phyloP scores from a whole-genome alignment of 2,888 invertebrate species.

The Dynastes tityus region DNA sequence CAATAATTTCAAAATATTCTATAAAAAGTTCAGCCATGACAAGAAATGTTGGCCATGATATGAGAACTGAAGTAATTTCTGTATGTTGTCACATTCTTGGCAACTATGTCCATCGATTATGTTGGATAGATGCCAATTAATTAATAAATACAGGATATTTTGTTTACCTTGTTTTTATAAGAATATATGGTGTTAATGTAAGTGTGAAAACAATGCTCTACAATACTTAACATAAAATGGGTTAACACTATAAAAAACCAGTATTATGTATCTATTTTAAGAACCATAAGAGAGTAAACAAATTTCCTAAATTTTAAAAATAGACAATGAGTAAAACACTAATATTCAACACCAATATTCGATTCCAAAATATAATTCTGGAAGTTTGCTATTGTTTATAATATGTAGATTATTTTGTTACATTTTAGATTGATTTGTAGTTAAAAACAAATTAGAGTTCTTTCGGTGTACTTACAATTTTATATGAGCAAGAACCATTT shows the following conservation, averaged over 20 bases:
- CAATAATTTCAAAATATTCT: conserved; percentile 23
- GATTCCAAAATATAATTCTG: background rate
- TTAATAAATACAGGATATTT: conserved; percentile 46
- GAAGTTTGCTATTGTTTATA: background rate
- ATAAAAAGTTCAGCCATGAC: conserved; percentile 50
- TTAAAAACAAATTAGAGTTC: too few species aligned
- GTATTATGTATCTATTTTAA: conserved; percentile 44
- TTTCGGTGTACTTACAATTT: too few species aligned
- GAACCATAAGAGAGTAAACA: conserved; percentile 36
- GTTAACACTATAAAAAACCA: conserved; percentile 28
- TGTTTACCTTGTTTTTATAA: conserved; percentile 46
- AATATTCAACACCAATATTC: background rate
- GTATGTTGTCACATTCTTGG: conserved; percentile 71
- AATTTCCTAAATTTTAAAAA: conserved; percentile 45
- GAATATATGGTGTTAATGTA: background rate
- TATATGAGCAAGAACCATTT: too few species aligned
- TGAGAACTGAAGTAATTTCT: conserved; percentile 65
- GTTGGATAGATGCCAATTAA: conserved; percentile 56
- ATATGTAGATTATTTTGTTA: background rate
- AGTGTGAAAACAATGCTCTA: background rate
- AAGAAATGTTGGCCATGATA: conserved; percentile 61
- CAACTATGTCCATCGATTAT: conserved; percentile 58
- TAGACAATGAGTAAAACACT: conserved; percentile 21
- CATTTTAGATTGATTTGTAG: too few species aligned
- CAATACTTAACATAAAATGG: conserved; percentile 29